These are phyloP conservation scores for Anthonomus grandis DNA, from an alignment of 1,140 invertebrate species.

Conservation along the genomic window DNA sequence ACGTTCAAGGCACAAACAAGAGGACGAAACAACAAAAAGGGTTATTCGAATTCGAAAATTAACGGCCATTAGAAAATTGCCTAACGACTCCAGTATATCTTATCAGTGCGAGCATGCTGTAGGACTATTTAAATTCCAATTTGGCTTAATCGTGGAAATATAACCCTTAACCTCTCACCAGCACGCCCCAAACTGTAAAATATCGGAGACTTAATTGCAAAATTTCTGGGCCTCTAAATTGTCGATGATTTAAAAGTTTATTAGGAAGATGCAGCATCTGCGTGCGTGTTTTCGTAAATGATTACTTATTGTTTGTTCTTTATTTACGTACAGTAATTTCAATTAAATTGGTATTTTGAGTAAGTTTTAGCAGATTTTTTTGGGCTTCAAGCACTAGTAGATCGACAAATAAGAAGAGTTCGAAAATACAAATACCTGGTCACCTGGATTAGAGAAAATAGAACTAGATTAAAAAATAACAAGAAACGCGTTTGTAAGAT, in stretches of 20 bases:
- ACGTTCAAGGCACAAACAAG: background rate
- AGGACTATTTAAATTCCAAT: conserved; percentile 34
- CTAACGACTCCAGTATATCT: conserved; percentile 31
- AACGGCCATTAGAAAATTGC: conserved; percentile 30
- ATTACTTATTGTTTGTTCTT: too few relatives aligned
- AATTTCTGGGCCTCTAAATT: conserved; percentile 28
- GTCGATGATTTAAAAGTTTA: conserved; percentile 32
- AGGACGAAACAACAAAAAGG: conserved; percentile 4
- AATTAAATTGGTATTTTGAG: background rate
- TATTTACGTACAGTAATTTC: background rate
- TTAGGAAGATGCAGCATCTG: conserved; percentile 31
- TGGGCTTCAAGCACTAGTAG: too few relatives aligned
- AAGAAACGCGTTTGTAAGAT: too few relatives aligned
- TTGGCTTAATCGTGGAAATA: conserved; percentile 33
- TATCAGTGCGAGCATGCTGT: conserved; percentile 27
- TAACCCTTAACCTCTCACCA: conserved; percentile 34
- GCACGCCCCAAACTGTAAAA: conserved; percentile 30
- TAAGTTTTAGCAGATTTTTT: background rate
- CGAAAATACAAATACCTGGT: too few relatives aligned
- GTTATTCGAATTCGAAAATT: conserved; percentile 21
- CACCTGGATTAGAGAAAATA: too few relatives aligned
- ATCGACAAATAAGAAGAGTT: too few relatives aligned
- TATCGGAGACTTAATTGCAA: conserved; percentile 31
- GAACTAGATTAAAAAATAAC: too few relatives aligned
- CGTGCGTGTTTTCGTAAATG: too few relatives aligned